Percentiles rank a stretch among this genome's conserved stretches.
These are phyloP conservation scores for Griposia aprilina DNA, from an alignment of 2,888 invertebrate genomes.

Conservation along the genomic window DNA sequence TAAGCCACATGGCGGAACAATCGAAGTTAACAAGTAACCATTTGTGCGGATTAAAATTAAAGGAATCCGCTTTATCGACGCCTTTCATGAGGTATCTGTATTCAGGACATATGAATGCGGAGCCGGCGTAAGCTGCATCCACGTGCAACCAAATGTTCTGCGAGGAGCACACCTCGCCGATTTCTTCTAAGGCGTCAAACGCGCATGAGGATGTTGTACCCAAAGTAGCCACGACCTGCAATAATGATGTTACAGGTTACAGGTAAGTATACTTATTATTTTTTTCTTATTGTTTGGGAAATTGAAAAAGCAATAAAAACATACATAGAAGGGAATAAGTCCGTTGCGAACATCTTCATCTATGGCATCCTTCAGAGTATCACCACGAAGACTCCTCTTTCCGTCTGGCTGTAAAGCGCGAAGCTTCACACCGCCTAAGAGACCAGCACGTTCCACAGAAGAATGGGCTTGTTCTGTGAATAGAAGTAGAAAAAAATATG, in stretches of 20 bases:
- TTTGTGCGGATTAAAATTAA: constrained; percentile 99
- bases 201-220: constrained; percentile 99
- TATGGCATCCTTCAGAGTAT: constrained; percentile 94
- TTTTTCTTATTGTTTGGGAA: not conserved
- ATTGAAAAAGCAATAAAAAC: constrained; percentile 72
- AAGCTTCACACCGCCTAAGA: constrained; percentile 96
- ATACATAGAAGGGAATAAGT: constrained; percentile 98
- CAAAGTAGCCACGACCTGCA: constrained; percentile 95
- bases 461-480: constrained; percentile 96
- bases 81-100: constrained; percentile 97
- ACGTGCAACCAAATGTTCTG: constrained; percentile 97
- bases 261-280: constrained; percentile 18
- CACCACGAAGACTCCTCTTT: constrained; percentile 93
- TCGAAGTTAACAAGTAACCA: constrained; percentile 99
- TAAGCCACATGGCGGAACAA: constrained; percentile 99
- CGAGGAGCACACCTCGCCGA: constrained; percentile 96
- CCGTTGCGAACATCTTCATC: constrained; percentile 96
- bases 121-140: constrained; percentile 99
- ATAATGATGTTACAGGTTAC: constrained; percentile 26
- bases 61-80: constrained; percentile 97
- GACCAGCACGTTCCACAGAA: constrained; percentile 97
- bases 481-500: constrained; percentile 11
- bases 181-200: constrained; percentile 97
- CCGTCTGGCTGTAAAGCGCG: constrained; percentile 93
- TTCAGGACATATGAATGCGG: constrained; percentile 99